These are phyloP conservation scores for Enteromius anoplus DNA, from an alignment of 2,797 vertebrate species.

Conservation along the genomic window DNA sequence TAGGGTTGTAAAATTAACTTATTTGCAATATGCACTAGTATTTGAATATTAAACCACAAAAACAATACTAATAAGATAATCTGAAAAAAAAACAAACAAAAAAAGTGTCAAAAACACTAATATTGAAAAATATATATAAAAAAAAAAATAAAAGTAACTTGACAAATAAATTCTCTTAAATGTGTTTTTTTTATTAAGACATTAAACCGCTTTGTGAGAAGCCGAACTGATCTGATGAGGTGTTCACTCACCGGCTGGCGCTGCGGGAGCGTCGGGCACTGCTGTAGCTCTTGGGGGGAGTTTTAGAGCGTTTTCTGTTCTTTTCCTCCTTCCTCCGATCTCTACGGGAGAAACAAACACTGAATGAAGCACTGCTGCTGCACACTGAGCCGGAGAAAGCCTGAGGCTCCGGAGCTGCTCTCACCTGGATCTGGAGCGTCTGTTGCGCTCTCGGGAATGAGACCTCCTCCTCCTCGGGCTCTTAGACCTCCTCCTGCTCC, in stretches of 20 bases:
- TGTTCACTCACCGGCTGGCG: slow-evolving; percentile 83
- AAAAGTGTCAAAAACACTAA: too few species aligned
- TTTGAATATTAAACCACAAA: background rate
- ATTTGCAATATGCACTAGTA: too few species aligned
- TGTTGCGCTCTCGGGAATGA: slow-evolving; percentile 87
- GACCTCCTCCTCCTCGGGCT: slow-evolving; percentile 89
- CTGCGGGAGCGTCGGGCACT: slow-evolving; percentile 92
- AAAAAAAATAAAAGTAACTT: too few species aligned
- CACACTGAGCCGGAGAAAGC: background rate
- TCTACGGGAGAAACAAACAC: slow-evolving; percentile 68
- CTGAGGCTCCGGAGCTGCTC: background rate
- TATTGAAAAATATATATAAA: too few species aligned
- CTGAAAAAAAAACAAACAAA: too few species aligned
- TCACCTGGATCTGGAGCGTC: slow-evolving; percentile 89
- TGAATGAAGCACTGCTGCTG: background rate
- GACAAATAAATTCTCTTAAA: background rate
- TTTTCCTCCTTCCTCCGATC: slow-evolving; percentile 97
- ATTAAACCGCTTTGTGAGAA: too few species aligned
- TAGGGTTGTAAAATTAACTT: too few species aligned
- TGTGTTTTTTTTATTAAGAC: too few species aligned
- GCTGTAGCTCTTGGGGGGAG: slow-evolving; percentile 98
- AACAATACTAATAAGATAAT: background rate
- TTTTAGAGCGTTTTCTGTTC: slow-evolving; percentile 95
- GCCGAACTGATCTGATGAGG: too few species aligned
- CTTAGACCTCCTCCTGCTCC: slow-evolving; percentile 91